Conservation (phyloP, 2,888 invertebrate genomes). For the Harpalus rufipes region DNA sequence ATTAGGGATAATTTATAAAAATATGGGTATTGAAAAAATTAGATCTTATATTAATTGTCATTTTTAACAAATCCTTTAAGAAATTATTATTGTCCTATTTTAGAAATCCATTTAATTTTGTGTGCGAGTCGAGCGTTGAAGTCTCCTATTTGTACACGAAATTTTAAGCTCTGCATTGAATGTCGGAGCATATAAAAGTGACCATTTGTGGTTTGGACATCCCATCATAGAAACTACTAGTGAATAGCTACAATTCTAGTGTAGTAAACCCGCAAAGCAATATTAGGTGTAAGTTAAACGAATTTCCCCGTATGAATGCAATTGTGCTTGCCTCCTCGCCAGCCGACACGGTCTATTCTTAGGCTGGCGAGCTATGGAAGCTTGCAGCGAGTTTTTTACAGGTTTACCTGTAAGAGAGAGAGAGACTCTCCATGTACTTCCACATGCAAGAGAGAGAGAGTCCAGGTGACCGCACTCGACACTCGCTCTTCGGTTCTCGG, state of each 20-base stretch:
- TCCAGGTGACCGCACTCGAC: slow-evolving; percentile 73
- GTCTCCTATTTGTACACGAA: not conserved
- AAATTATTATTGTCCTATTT: no score
- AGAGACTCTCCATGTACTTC: slow-evolving; percentile 68
- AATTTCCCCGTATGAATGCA: not conserved
- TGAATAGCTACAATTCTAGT: not conserved
- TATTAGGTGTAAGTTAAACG: not conserved
- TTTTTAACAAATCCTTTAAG: no score
- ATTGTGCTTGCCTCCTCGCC: slow-evolving; percentile 5
- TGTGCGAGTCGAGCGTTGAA: not conserved
- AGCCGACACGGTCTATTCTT: slow-evolving; percentile 76
- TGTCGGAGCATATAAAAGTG: not conserved
- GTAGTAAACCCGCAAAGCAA: not conserved
- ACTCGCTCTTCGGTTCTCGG: slow-evolving; percentile 29
- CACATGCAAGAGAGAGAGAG: slow-evolving; percentile 72
- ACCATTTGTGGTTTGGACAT: not conserved
- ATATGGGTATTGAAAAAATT: no score
- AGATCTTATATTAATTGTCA: no score
- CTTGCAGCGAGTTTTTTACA: slow-evolving; percentile 76
- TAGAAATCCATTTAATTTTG: not conserved
- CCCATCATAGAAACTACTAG: not conserved
- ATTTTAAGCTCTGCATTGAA: not conserved
- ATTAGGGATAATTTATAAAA: no score
- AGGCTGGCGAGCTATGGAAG: slow-evolving; percentile 74
- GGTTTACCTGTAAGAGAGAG: slow-evolving; percentile 70